Evolutionary conservation across 2,113 vertebrate genomes (phyloP).

Genomic region (Dipodomys spectabilis): DNA sequence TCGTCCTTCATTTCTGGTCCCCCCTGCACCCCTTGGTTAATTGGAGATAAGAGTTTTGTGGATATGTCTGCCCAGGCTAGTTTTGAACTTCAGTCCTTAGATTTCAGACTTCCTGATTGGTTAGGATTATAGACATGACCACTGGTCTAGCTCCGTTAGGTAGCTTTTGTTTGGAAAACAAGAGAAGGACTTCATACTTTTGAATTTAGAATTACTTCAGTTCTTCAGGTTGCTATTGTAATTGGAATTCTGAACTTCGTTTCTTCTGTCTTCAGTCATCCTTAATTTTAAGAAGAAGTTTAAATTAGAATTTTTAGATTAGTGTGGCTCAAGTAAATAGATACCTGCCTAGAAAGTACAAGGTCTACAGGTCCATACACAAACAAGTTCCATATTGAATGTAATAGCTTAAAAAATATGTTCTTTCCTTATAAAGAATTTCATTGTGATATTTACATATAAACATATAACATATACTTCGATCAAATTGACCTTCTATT

Average conservation of each 20-base stretch:
- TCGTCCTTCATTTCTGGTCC: no score
- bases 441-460: background rate
- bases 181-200: conserved; percentile 28
- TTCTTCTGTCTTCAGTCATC: conserved; percentile 33
- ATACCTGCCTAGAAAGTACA: no score
- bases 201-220: conserved; percentile 28
- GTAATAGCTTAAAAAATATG: background rate
- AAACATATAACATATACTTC: no score
- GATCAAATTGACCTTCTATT: no score
- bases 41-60: no score
- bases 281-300: conserved; percentile 40
- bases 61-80: no score
- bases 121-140: no score
- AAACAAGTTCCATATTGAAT: background rate
- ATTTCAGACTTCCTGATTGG: no score
- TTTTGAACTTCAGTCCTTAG: no score
- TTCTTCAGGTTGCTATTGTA: background rate
- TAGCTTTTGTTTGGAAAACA: conserved; percentile 47
- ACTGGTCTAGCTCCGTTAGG: background rate
- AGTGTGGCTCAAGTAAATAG: no score
- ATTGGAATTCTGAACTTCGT: background rate
- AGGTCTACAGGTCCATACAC: background rate
- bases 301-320: background rate
- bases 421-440: conserved; percentile 41
- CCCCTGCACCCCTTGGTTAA: no score